These are phyloP conservation scores for Macropus fuliginosus DNA, from an alignment of 2,797 vertebrate genomes.

Conservation along the genomic window DNA sequence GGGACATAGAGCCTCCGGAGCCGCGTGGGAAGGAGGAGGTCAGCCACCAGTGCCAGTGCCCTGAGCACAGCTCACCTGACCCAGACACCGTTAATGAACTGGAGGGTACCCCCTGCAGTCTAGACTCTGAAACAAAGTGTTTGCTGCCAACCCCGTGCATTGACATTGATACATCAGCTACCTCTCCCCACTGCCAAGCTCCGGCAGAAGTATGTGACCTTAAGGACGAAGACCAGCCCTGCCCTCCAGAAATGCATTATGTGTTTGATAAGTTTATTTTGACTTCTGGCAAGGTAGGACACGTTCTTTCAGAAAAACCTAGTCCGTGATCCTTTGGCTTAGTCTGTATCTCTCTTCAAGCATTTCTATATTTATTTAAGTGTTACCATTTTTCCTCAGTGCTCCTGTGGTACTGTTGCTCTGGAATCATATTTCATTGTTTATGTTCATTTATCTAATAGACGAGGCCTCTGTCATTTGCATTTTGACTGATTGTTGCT, in stretches of 20 bases:
- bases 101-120: slow-evolving; percentile 80
- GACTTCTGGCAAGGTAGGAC: slow-evolving; percentile 96
- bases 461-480: slow-evolving; percentile 23
- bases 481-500: slow-evolving; percentile 29
- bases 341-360: not conserved
- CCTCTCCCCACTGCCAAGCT: slow-evolving; percentile 85
- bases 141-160: slow-evolving; percentile 76
- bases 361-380: slow-evolving; percentile 56
- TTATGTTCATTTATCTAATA: not conserved
- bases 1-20: slow-evolving; percentile 76
- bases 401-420: slow-evolving; percentile 18
- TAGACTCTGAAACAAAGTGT: slow-evolving; percentile 72
- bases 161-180: slow-evolving; percentile 81
- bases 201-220: slow-evolving; percentile 86
- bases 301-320: slow-evolving; percentile 41
- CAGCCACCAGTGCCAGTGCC: slow-evolving; percentile 78
- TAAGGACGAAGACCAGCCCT: slow-evolving; percentile 83
- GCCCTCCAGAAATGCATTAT: slow-evolving; percentile 92
- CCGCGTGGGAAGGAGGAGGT: slow-evolving; percentile 75
- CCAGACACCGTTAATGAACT: slow-evolving; percentile 78
- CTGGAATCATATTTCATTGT: slow-evolving; percentile 42
- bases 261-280: slow-evolving; percentile 97
- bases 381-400: slow-evolving; percentile 27
- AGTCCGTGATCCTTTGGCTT: slow-evolving; percentile 4
- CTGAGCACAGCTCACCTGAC: slow-evolving; percentile 75